Base-by-base conservation (phyloP, 2,888 invertebrate species). In the Cylindroiulus punctatus region DNA sequence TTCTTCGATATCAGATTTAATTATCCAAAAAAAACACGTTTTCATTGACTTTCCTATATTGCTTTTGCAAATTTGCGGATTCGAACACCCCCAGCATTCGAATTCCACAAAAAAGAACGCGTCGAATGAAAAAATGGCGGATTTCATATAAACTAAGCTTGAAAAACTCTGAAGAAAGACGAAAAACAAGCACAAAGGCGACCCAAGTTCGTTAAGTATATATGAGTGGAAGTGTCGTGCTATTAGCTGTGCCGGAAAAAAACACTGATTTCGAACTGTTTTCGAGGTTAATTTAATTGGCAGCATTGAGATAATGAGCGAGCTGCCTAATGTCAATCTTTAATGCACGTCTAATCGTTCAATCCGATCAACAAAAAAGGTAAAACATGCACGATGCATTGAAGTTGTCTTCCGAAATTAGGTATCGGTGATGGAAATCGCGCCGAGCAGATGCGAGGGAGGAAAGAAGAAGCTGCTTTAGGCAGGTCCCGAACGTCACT, bases 181-280 rank as follows among this genome's bases (percentile, higher is more conserved):
- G 76, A 30, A 76, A 76, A 76, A 76, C 76, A n/a, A 22, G 65
- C 10, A 26, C 22, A 30, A 76, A 76, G 76, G 8, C 65, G 65
- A 65, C 22, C 26, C 4, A 65, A 65, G 65, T 65, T 65, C n/a
- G 12, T 65, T 26, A 26, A 65, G 22, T 26, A 7, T 8, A 26
- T 40, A 30, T 22, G 30, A 76, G 30, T 76, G 30, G n/a, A n/a
- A n/a, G n/a, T 30, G 76, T 76, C 30, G 26, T 12, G 76, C 76
- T 30, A 76, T 10, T 30, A 76, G 30, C 30, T 14, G 8, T 30
- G 30, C 30, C 14, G 2, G 22, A 76, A 76, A 57, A 76, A 76
- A 76, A 76, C 76, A 76, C 30, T 76, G 76, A 76, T 30, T 7
- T 76, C 10, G 76, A 76, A 76, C 10, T 22, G 76, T 76, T 76